Evolutionary conservation across 2,888 invertebrate species (phyloP).

Genomic region (Tipula confusa): DNA sequence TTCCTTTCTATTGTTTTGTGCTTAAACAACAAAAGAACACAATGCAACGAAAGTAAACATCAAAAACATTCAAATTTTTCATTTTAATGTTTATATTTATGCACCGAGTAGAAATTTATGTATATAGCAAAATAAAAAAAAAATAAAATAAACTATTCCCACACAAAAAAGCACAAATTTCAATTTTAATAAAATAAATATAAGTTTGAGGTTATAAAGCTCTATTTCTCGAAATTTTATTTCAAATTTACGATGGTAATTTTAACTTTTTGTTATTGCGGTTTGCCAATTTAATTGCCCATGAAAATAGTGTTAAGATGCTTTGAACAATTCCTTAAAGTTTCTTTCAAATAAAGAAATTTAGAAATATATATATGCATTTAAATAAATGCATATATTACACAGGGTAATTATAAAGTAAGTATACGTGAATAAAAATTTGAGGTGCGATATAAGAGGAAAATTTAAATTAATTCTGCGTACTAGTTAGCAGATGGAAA

Average conservation of each 20-base stretch:
- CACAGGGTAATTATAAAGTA: no score
- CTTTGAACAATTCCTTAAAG: background rate
- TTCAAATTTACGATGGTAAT: background rate
- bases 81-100: background rate
- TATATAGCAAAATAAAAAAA: background rate
- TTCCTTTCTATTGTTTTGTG: background rate
- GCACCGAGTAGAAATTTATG: background rate
- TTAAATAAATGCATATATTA: no score
- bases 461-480: no score
- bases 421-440: no score
- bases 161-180: background rate
- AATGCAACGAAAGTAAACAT: background rate
- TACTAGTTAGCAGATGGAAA: no score
- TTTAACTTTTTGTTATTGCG: background rate
- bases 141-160: no score
- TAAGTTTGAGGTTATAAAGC: background rate
- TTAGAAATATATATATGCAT: background rate
- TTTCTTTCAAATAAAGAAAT: no score
- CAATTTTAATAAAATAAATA: background rate
- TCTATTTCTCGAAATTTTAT: background rate
- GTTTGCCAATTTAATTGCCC: slow-evolving; percentile 25
- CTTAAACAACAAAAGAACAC: background rate
- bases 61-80: slow-evolving; percentile 20
- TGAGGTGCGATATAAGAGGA: no score
- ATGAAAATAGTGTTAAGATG: slow-evolving; percentile 25